Conservation (phyloP, 23 tunicate species). For the Ciona savignyi region DNA sequence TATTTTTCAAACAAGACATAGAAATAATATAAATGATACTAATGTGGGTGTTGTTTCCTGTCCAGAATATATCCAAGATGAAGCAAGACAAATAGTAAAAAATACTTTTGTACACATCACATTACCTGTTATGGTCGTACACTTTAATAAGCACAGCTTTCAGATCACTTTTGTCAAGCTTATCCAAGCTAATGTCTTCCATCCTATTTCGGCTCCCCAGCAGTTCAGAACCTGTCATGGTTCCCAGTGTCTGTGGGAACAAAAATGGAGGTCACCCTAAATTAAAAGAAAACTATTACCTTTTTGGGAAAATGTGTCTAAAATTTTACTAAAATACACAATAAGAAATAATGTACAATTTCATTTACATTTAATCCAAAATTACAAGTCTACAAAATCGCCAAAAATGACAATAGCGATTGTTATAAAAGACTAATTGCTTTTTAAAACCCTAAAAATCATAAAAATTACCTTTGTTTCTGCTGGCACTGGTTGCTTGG, state of each 20-base stretch:
- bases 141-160: slow-evolving; percentile 86
- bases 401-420: slow-evolving; percentile 53
- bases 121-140: slow-evolving; percentile 92
- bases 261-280: too few relatives aligned
- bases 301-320: too few relatives aligned
- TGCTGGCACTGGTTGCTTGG: slow-evolving; percentile 8
- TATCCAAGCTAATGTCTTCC: slow-evolving; percentile 87
- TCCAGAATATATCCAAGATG: not conserved
- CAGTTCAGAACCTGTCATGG: slow-evolving; percentile 85
- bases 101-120: too few relatives aligned
- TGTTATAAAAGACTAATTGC: not conserved
- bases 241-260: slow-evolving; percentile 22
- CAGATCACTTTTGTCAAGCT: slow-evolving; percentile 88
- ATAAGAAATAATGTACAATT: too few relatives aligned
- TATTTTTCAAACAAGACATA: too few relatives aligned
- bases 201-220: slow-evolving; percentile 78
- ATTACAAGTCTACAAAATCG: too few relatives aligned
- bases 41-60: not conserved
- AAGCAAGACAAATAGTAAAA: too few relatives aligned
- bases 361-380: too few relatives aligned
- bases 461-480: not conserved
- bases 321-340: too few relatives aligned
- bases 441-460: not conserved
- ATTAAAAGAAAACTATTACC: too few relatives aligned
- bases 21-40: not conserved